These are phyloP conservation scores for Drosophila kambysellisi DNA, from an alignment of 2,888 invertebrate species.

Conservation along the genomic window DNA sequence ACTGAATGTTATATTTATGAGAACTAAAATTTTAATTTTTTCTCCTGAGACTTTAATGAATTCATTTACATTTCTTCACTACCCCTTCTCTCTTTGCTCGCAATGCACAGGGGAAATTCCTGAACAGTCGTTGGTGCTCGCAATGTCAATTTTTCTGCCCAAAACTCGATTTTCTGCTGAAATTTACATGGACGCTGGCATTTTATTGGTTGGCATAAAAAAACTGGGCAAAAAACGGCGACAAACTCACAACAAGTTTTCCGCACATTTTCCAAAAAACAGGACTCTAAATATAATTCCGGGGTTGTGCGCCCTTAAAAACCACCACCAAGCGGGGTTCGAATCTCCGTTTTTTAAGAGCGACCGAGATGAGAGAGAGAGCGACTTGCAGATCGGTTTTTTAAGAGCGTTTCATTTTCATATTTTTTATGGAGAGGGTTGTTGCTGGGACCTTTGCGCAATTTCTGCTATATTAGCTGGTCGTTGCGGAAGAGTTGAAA, in stretches of 20 bases:
- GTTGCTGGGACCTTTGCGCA: conserved; percentile 48
- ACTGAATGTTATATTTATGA: neutral
- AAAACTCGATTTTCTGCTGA: conserved; percentile 73
- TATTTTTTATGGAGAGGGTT: conserved; percentile 72
- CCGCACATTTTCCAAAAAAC: conserved; percentile 57
- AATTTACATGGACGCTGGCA: conserved; percentile 78
- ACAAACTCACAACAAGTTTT: conserved; percentile 57
- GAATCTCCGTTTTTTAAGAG: conserved; percentile 56
- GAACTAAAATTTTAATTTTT: neutral
- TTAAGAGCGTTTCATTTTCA: conserved; percentile 51
- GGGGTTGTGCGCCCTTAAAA: conserved; percentile 55
- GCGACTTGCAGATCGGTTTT: conserved; percentile 55
- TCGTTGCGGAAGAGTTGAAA: conserved; percentile 81
- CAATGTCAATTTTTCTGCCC: conserved; percentile 76
- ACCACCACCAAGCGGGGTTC: conserved; percentile 48
- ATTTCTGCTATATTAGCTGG: conserved; percentile 79
- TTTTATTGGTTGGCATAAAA: conserved; percentile 78
- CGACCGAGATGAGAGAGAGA: conserved; percentile 23
- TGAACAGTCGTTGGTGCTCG: conserved; percentile 62
- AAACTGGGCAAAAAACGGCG: conserved; percentile 52
- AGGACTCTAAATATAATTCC: conserved; percentile 39
- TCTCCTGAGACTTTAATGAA: conserved; percentile 13
- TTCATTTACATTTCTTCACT: conserved; percentile 42
- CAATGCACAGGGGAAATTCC: conserved; percentile 72
- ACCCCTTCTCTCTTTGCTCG: conserved; percentile 4